Base-by-base conservation (phyloP, 2,113 vertebrate species). In the Pseudolaguvia tuberculata region DNA sequence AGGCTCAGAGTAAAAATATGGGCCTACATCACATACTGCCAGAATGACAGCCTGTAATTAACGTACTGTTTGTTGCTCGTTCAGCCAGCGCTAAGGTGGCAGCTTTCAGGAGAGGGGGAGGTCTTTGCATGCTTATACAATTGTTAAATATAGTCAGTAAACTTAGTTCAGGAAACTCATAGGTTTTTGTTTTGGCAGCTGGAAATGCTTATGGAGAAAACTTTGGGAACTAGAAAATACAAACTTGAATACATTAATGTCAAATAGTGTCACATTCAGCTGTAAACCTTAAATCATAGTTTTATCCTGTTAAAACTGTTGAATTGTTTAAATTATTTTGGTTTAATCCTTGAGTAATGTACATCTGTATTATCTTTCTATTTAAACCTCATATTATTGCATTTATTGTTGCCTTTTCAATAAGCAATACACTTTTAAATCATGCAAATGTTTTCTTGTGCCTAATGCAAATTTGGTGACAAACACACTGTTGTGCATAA, bases 21-120 rank as follows among this genome's bases (percentile, higher is more conserved):
- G 75, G 75, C 65, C 69, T 75, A 68, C 75, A 66, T 72, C 68
- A 63, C 53, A 59, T 62, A 58, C 59, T 57, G 50, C 68, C 66
- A 70, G 77, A 80, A 76, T 78, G 85, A 72, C 81, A 87, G 80
- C 47, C 52, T 79, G 79, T 87, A 85, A 89, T 89, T 88, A 89
- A 80, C 61, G 5, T 65, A 53, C 62, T 42, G 72, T 84, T 82
- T 61, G 69, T 61, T 9, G 55, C 71, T 85, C 73, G 75, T 77
- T 48, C 78, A 76, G 83, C 72, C 14, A 70, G 73, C 73, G 71
- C 82, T 70, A 85, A 85, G 82, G 83, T 83, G 85, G 78, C 83
- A 78, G 80, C 78, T 61, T 78, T 77, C 73, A 42, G 31, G 57
- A 74, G 58, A 63, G 45, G 56, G 10, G 10, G 73, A 35, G 80